Base-by-base conservation (phyloP, 2,888 invertebrate species). In the Synanthedon formicaeformis region DNA sequence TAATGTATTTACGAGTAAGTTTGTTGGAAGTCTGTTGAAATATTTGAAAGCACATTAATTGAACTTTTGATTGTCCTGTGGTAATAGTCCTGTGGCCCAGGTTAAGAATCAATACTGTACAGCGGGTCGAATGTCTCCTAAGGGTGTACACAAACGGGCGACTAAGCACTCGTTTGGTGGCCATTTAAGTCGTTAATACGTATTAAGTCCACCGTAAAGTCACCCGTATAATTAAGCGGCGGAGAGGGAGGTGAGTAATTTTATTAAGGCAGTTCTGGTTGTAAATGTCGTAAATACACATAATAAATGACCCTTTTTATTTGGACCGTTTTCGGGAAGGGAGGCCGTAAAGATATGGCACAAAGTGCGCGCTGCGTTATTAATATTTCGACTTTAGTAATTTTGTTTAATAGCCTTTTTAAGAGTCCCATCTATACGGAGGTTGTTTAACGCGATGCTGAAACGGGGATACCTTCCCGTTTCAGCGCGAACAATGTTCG, bases 281-380 rank as follows among this genome's bases (percentile, higher is more conserved):
- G 67, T 70, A 69, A 71, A 71, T 54, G 70, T 65, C 64, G 65
- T 67, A 72, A 74, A 71, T 64, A 69, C 62, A 60, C 58, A 62
- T 64, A 63, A 67, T 52, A 55, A 66, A 69, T 66, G 60, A 58
- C 53, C 52, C 54, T 64, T 71, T 71, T 69, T 71, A 65, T 67
- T 63, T 58, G 58, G 55, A 41, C 55, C 55, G 56, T 57, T 57
- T 53, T 56, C 52, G 57, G 54, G 52, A 56, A 56, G 45, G 45
- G 10, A 45, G 49, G 16, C 16, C 23, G 49, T 14, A 16, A 12
- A 49, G 49, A 16, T 14, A 12, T 49, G 16, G 12, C 49, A 16
- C 16, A 49, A 49, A 8, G 8, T 45, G n/a, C 13, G 45, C 13
- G 13, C 13, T 45, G 14, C 13, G 34, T 34, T 34, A 34, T 34